Base-by-base conservation (phyloP, 2,797 vertebrate species). In the Benthosema pterotum region DNA sequence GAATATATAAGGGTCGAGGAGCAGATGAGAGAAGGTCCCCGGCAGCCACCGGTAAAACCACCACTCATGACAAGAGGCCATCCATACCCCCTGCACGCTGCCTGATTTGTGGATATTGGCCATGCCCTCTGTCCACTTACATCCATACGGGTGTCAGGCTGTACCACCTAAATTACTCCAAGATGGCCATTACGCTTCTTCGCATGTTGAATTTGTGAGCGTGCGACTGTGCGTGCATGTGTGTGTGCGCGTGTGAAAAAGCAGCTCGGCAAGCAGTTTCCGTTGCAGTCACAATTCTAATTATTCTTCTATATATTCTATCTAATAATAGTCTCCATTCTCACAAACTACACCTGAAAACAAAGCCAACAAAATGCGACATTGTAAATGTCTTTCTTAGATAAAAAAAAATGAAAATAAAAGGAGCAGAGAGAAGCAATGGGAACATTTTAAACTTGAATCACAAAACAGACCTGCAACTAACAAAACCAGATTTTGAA, bases 1-100 rank as follows among this genome's bases (percentile, higher is more conserved):
- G 77, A 85, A 81, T n/a, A 78, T 87, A 81, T 64, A 61, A 66
- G 55, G 71, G 32, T 32, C 38, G 18, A 60, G 59, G 59, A 52
- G 66, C 14, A 5, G 64, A 66, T 67, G 47, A 18, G 59, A 52
- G 38, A 45, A 54, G 53, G 57, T 65, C 67, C 67, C 32, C 0
- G 19, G 22, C 32, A 1, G 19, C 67, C 72, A 83, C 79, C 65
- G 8, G 49, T 75, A 68, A 68, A 5, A 46, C 67, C 60, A 14
- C 52, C 58, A 46, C 64, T 86, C 85, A 92, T 91, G 91, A 89
- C 79, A 7, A 38, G 76, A 79, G 72, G 83, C 86, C 85, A 87
- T 91, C 85, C 74, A 85, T 79, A 54, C 63, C 84, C 72, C 75
- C 83, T 75, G 45, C 22, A 3, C 5, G 19, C 19, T 22, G 19